phyloP scores from a whole-genome alignment of 2,888 invertebrate genomes.

The Caenorhabditis sp. region DNA sequence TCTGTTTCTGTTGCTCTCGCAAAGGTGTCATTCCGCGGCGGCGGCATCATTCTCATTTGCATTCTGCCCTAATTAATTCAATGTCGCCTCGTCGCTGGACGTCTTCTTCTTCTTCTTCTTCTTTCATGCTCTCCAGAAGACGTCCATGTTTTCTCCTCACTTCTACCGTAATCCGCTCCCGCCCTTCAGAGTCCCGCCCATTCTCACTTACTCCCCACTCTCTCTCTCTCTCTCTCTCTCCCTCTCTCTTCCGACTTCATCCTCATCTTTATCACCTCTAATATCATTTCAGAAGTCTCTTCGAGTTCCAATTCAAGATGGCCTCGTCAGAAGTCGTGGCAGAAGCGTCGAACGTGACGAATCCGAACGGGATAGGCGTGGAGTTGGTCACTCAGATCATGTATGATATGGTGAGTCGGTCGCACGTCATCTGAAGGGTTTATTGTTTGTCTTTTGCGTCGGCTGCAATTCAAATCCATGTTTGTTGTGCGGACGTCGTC shows the following conservation, averaged over 20 bases:
- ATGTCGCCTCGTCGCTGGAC: slow-evolving; percentile 20
- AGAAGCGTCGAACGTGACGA: slow-evolving; percentile 3
- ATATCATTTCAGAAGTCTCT: neutral
- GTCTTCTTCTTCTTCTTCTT: slow-evolving; percentile 2
- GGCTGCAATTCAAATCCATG: no score
- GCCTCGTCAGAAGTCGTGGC: slow-evolving; percentile 11
- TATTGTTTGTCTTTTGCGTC: no score
- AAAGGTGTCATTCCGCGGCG: neutral
- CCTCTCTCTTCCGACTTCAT: no score
- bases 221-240: neutral
- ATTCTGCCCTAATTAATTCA: slow-evolving; percentile 48
- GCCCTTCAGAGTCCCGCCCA: slow-evolving; percentile 3
- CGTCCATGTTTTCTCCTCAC: slow-evolving; percentile 22
- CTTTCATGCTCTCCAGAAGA: slow-evolving; percentile 1
- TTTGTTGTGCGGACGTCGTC: no score
- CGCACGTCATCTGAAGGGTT: neutral
- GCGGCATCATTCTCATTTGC: slow-evolving; percentile 51
- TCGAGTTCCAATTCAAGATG: neutral
- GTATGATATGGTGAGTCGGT: slow-evolving; percentile 51
- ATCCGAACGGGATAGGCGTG: slow-evolving; percentile 26
- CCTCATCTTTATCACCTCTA: neutral
- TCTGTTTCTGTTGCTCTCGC: neutral
- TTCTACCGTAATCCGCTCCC: slow-evolving; percentile 30
- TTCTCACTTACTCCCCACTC: slow-evolving; percentile 6
- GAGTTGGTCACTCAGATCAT: slow-evolving; percentile 52